Conservation (phyloP, 2,797 vertebrate genomes). For the Notolepis coatsorum region DNA sequence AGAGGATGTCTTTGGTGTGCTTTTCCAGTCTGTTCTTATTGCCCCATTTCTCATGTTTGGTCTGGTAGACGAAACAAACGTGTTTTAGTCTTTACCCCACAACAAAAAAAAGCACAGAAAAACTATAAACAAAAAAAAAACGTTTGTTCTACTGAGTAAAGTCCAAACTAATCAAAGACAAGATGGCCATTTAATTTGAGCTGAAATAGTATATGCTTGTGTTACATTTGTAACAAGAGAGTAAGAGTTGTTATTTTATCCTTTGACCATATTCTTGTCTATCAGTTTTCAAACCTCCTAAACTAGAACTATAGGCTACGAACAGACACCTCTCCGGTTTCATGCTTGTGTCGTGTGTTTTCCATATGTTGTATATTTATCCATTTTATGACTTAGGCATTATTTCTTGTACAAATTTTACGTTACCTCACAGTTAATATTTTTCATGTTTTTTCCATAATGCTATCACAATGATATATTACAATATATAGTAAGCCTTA, state of each 20-base stretch:
- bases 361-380: too few relatives aligned
- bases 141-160: too few relatives aligned
- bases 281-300: slow-evolving; percentile 19
- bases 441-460: slow-evolving; percentile 12
- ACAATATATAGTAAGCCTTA: too few relatives aligned
- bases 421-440: slow-evolving; percentile 49
- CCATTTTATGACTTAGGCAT: not conserved
- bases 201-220: too few relatives aligned
- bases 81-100: too few relatives aligned
- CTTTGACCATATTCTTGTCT: not conserved
- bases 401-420: too few relatives aligned
- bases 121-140: too few relatives aligned
- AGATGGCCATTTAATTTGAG: too few relatives aligned
- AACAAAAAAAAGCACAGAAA: not conserved
- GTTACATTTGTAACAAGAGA: too few relatives aligned
- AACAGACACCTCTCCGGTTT: too few relatives aligned
- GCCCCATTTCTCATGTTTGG: slow-evolving; percentile 18
- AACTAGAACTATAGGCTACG: too few relatives aligned
- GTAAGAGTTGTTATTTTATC: not conserved
- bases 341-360: not conserved
- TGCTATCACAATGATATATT: not conserved
- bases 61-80: not conserved
- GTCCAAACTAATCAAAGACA: too few relatives aligned
- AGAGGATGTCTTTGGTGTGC: not conserved
- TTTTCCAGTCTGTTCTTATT: slow-evolving; percentile 1